Evolutionary conservation across 2,113 vertebrate species (phyloP).

Genomic region (Phoxinus phoxinus): DNA sequence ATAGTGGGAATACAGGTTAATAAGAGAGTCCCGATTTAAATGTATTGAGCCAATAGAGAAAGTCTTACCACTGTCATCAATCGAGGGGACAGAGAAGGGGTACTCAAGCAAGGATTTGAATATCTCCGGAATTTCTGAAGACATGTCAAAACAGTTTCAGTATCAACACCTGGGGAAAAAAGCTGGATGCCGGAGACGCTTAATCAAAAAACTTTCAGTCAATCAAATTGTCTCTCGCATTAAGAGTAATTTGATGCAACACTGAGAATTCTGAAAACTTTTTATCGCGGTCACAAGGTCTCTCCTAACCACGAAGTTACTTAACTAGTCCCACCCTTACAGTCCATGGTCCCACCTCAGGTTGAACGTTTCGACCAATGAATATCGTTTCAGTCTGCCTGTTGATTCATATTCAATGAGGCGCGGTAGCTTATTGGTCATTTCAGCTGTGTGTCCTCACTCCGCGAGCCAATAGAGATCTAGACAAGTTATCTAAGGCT

Average conservation of each 20-base stretch:
- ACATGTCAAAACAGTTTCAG: slow-evolving; percentile 60
- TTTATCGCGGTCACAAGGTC: neutral
- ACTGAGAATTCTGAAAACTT: neutral
- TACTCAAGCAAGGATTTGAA: slow-evolving; percentile 88
- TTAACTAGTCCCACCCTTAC: slow-evolving; percentile 49
- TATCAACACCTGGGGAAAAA: neutral
- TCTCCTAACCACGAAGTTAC: slow-evolving; percentile 44
- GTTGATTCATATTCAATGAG: neutral
- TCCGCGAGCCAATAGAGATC: slow-evolving; percentile 15
- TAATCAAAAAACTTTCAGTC: neutral
- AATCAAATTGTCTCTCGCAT: neutral
- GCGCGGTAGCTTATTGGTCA: slow-evolving; percentile 39
- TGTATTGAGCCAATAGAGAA: neutral
- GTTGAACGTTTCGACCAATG: slow-evolving; percentile 56
- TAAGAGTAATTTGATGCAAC: neutral
- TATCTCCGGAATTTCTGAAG: slow-evolving; percentile 87
- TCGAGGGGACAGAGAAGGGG: slow-evolving; percentile 79
- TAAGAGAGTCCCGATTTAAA: neutral
- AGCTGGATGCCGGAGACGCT: neutral
- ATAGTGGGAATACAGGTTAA: neutral
- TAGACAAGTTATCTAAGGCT: slow-evolving; percentile 48
- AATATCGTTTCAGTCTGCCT: neutral
- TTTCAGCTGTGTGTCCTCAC: neutral
- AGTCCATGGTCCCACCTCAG: neutral
- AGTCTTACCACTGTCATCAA: slow-evolving; percentile 75